Percentiles rank a stretch among this genome's conserved stretches.
These are phyloP conservation scores for Drosophila vallismaia DNA, from an alignment of 2,888 invertebrate species.

Conservation along the genomic window DNA sequence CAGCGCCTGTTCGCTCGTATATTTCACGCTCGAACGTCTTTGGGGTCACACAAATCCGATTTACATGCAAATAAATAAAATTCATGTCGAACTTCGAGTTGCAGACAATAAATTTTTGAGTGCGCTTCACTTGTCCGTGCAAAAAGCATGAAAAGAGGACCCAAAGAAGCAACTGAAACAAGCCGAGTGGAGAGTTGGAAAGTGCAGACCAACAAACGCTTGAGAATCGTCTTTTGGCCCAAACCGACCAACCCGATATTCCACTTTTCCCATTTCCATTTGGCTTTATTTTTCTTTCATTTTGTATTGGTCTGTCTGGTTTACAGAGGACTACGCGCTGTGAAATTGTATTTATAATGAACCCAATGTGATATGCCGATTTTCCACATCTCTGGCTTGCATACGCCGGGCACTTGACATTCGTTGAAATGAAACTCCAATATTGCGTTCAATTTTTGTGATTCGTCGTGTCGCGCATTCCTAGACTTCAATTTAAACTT, in stretches of 20 bases:
- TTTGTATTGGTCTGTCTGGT: slow-evolving; percentile 5
- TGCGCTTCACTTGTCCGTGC: slow-evolving; percentile 58
- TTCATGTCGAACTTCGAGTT: slow-evolving; percentile 76
- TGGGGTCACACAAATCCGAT: slow-evolving; percentile 80
- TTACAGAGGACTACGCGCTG: slow-evolving; percentile 44
- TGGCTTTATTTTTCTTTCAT: slow-evolving; percentile 11
- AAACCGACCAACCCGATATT: background rate
- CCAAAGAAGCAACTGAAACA: slow-evolving; percentile 16
- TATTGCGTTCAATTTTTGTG: background rate
- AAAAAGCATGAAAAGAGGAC: slow-evolving; percentile 21
- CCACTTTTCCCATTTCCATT: slow-evolving; percentile 7
- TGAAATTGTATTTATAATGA: slow-evolving; percentile 72
- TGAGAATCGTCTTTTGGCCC: slow-evolving; percentile 30
- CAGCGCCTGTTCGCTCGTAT: slow-evolving; percentile 59
- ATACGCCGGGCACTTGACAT: slow-evolving; percentile 19
- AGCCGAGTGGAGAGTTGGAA: slow-evolving; percentile 26
- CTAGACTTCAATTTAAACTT: slow-evolving; percentile 35
- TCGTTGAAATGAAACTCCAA: slow-evolving; percentile 14
- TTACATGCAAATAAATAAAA: slow-evolving; percentile 83
- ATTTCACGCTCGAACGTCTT: slow-evolving; percentile 74
- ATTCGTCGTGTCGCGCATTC: background rate
- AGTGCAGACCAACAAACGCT: slow-evolving; percentile 34
- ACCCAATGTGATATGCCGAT: slow-evolving; percentile 60
- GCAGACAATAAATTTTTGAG: slow-evolving; percentile 80
- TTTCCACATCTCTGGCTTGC: slow-evolving; percentile 46